These are phyloP conservation scores for Serilophus lunatus DNA, from an alignment of 2,113 vertebrate genomes.

Conservation along the genomic window DNA sequence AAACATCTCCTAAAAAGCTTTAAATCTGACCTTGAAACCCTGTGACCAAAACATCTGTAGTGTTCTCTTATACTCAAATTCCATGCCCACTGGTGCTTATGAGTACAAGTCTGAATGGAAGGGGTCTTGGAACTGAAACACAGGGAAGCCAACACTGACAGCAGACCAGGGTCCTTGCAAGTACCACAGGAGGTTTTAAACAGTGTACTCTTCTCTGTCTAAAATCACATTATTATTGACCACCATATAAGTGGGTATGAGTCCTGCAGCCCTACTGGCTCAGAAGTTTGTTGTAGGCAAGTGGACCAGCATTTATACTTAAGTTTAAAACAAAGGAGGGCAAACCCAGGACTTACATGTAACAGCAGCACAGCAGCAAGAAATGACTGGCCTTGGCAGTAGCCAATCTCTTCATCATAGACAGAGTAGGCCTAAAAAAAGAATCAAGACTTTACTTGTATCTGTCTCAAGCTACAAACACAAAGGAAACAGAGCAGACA, in stretches of 20 bases:
- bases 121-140: neutral
- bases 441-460: neutral
- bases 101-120: neutral
- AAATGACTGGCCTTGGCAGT: slow-evolving; percentile 98
- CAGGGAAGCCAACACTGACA: neutral
- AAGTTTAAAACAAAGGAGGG: neutral
- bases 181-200: neutral
- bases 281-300: neutral
- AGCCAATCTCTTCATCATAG: slow-evolving; percentile 98
- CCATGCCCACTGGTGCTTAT: neutral
- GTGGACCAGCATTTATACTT: neutral
- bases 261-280: neutral
- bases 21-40: neutral
- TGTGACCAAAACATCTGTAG: neutral
- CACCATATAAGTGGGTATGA: neutral
- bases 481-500: neutral
- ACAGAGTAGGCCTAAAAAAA: slow-evolving; percentile 91
- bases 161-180: neutral
- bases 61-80: neutral
- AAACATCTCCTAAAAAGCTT: neutral
- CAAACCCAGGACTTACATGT: slow-evolving; percentile 82
- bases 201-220: neutral
- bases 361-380: slow-evolving; percentile 96
- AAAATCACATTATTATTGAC: neutral
- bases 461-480: neutral